phyloP scores from a whole-genome alignment of 1,140 invertebrate genomes.

The Leptopilina boulardi region DNA sequence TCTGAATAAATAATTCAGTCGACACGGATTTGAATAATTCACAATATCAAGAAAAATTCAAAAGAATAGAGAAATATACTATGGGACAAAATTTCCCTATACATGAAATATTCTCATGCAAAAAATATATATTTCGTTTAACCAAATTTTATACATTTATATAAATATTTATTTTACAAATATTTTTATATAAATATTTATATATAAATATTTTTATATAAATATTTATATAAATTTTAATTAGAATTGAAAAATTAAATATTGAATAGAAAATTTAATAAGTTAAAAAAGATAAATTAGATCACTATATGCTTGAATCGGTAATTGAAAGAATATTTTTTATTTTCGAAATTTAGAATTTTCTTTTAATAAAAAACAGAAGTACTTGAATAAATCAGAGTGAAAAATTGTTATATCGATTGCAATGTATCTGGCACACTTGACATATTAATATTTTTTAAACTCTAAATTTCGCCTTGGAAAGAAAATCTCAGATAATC shows the following conservation, averaged over 20 bases:
- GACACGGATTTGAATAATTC: slow-evolving; percentile 26
- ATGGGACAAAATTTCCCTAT: not conserved
- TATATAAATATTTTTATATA: too few relatives aligned
- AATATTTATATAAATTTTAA: too few relatives aligned
- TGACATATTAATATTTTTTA: not conserved
- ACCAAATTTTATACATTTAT: not conserved
- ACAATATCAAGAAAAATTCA: not conserved
- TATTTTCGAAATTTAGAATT: too few relatives aligned
- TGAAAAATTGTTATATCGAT: not conserved
- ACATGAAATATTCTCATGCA: not conserved
- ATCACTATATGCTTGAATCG: too few relatives aligned
- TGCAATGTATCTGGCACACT: not conserved
- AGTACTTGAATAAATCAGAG: not conserved
- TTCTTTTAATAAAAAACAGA: not conserved
- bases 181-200: too few relatives aligned
- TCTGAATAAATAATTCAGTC: slow-evolving; percentile 8
- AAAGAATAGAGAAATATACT: not conserved
- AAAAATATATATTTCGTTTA: not conserved
- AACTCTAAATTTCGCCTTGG: not conserved
- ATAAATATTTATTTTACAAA: too few relatives aligned
- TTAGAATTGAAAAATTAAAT: too few relatives aligned
- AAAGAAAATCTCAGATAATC: slow-evolving; percentile 20
- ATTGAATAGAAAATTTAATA: too few relatives aligned
- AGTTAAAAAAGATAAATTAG: too few relatives aligned
- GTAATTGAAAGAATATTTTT: too few relatives aligned